Evolutionary conservation across 2,797 vertebrate species (phyloP), one percentile per base, ranked within the genome.

Genomic region (Acestrorhynchus altus): DNA sequence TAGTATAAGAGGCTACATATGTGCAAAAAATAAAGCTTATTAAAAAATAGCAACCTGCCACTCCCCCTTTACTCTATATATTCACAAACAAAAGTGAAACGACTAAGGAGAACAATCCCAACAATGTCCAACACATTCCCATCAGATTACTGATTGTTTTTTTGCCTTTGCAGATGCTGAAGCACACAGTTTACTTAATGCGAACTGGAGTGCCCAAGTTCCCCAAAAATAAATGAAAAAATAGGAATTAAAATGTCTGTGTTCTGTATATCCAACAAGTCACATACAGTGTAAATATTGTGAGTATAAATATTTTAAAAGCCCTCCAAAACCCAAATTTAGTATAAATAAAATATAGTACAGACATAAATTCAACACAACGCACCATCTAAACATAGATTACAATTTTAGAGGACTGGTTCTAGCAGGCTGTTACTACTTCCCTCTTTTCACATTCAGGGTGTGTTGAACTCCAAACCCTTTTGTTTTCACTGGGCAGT

Each of bases 1-100:
- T 4, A 76, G n/a, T 78, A 49, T 44, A 81, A 83, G n/a, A 83
- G 83, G 86, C 86, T 88, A 89, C 86, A 86, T 49, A 72, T 87
- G 85, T 81, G 83, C 79, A 87, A 86, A 78, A 35, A 75, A 71
- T 76, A 75, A 75, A 66, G 66, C 28, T 71, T n/a, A 75, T 69
- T 63, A 78, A 59, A 78, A 63, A 72, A 66, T 49, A 72, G 69
- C 40, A 72, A 66, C 49, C 64, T 46, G 49, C 18, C 49, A 47
- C 18, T 56, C 24, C 46, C 66, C 26, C 28, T 46, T 10, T 12
- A 24, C 61, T 64, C 16, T 9, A 52, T 39, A 39, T 47, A 42
- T 65, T 64, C 68, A 47, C 42, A n/a, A 77, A 78, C 18, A 78
- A 65, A 69, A 78, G 47, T 42, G 68, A 57, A 7, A 22, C 10